Percentiles rank a stretch among this genome's conserved stretches.
Conservation (phyloP, 2,113 vertebrate genomes). For the Apodemus speciosus region DNA sequence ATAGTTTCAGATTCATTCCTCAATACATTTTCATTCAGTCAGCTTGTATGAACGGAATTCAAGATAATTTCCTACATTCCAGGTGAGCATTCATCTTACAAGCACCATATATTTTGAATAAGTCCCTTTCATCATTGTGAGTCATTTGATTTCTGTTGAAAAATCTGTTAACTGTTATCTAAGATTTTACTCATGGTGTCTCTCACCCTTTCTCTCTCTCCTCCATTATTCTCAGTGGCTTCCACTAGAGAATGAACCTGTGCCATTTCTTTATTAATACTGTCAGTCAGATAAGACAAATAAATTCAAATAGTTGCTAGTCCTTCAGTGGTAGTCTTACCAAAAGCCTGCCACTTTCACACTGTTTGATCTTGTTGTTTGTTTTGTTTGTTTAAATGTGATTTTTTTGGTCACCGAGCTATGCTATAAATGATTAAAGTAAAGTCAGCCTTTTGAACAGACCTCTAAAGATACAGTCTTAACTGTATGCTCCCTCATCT, state of each 20-base stretch:
- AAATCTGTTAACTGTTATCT: too few relatives aligned
- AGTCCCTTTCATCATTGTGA: neutral
- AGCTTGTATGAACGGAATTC: neutral
- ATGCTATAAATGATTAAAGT: neutral
- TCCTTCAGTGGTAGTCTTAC: neutral
- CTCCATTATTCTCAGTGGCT: neutral
- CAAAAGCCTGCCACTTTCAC: neutral
- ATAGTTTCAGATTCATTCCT: neutral
- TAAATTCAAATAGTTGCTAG: neutral
- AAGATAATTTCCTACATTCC: neutral
- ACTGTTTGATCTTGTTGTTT: neutral
- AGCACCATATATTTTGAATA: neutral
- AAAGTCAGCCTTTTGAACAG: neutral
- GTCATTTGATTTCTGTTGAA: neutral
- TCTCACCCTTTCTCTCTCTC: neutral
- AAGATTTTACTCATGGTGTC: neutral
- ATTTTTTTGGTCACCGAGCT: neutral
- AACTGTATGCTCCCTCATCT: neutral
- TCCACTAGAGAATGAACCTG: neutral
- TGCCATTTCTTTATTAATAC: neutral
- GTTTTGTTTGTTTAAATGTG: neutral
- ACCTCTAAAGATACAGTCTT: neutral
- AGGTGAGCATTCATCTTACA: neutral
- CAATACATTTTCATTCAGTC: neutral
- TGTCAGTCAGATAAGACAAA: neutral